Conservation (phyloP, 2,797 vertebrate genomes). For the Zenarchopterus dispar region DNA sequence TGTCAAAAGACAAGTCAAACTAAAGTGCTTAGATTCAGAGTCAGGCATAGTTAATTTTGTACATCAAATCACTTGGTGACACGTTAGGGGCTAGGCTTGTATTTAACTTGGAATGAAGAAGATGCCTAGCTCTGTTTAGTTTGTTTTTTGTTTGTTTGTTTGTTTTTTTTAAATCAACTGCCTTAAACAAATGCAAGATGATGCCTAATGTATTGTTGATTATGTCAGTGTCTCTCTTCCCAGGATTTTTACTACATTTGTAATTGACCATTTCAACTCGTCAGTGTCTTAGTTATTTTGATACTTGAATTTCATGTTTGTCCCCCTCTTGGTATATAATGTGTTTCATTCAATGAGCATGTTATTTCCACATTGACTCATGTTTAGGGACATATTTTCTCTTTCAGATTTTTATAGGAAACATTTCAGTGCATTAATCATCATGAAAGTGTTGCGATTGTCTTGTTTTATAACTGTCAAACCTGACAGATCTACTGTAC, state of each 20-base stretch:
- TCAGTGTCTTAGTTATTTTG: constrained; percentile 80
- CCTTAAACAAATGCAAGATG: constrained; percentile 80
- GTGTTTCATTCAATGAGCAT: constrained; percentile 57
- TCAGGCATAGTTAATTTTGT: constrained; percentile 71
- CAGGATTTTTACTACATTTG: constrained; percentile 79
- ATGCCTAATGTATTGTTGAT: constrained; percentile 83
- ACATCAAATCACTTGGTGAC: constrained; percentile 56
- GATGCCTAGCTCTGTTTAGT: constrained; percentile 72
- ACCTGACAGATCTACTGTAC: constrained; percentile 68
- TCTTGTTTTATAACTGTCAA: constrained; percentile 39
- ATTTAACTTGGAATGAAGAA: constrained; percentile 82
- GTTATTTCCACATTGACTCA: constrained; percentile 50
- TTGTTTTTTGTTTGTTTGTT: constrained; percentile 33
- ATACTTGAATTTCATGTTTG: constrained; percentile 81
- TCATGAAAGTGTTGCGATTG: constrained; percentile 44
- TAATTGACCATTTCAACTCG: constrained; percentile 72
- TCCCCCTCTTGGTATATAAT: constrained; percentile 49
- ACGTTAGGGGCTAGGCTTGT: constrained; percentile 69
- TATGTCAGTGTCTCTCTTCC: constrained; percentile 66
- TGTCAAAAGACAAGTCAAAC: constrained; percentile 75
- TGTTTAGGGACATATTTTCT: constrained; percentile 56
- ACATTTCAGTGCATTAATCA: constrained; percentile 60
- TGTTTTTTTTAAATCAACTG: constrained; percentile 71
- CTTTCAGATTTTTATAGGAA: constrained; percentile 69
- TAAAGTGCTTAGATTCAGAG: constrained; percentile 69